Base-by-base conservation (phyloP, 2,888 invertebrate species). In the Neuroscelio doddi region DNA sequence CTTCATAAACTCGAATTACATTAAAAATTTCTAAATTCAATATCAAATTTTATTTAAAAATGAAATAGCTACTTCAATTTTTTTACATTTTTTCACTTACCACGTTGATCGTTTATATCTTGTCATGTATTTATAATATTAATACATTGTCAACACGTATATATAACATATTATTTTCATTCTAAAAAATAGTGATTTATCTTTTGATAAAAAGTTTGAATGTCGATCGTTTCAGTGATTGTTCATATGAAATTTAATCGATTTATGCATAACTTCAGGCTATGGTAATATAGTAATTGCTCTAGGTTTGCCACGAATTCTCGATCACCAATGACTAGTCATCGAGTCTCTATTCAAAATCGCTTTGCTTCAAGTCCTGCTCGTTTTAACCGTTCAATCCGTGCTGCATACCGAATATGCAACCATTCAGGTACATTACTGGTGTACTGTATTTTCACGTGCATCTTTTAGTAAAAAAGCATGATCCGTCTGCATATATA, bases 221-320 rank as follows among this genome's bases (percentile, higher is more conserved):
- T 57, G 52, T 51, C 27, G 41, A 51, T 38, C 44, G 56, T 57
- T 56, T 57, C 52, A 51, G 39, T 51, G 63, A 62, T 56, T 49
- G 56, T 56, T 49, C 56, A 41, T 36, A 51, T 51, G 55, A 63
- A 63, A 55, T 32, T 27, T 42, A 55, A 62, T 58, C 58, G 66
- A 66, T 62, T 53, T 47, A 42, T 41, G 55, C 55, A 46, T 58
- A 66, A 62, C 58, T 62, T 62, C 42, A 41, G 53, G 51, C 62
- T 58, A 57, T 53, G 51, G 55, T 66, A 46, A 62, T 55, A 50
- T 55, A 62, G 66, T 62, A 66, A 66, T 66, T 66, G 55, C 58
- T 62, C 52, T 53, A 50, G 58, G 56, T 51, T 58, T 44, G 55
- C 53, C 63, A 27, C 57, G 55, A 56, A 62, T 62, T 66, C 58